Percentiles rank a stretch among this genome's conserved stretches.
Evolutionary conservation across 2,888 invertebrate species (phyloP).

Genomic region (Lutraria lutraria): DNA sequence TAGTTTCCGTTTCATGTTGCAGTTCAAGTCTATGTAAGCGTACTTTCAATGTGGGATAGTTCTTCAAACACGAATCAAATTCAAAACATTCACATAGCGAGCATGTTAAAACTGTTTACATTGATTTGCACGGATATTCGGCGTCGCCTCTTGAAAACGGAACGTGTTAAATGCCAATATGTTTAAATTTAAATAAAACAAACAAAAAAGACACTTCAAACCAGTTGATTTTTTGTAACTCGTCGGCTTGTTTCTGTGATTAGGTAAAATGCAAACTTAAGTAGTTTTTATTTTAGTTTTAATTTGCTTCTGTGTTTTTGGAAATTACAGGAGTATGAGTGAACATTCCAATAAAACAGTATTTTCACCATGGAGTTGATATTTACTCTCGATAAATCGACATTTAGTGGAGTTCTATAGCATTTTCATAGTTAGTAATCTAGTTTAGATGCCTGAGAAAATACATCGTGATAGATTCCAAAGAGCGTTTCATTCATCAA

Average conservation of each 20-base stretch:
- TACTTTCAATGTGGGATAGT: too few relatives aligned
- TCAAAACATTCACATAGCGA: neutral
- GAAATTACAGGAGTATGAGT: neutral
- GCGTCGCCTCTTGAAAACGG: neutral
- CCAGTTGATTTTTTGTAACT: neutral
- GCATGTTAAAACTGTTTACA: neutral
- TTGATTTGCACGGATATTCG: neutral
- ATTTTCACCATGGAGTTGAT: neutral
- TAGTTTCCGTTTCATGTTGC: too few relatives aligned
- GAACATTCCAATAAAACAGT: conserved; percentile 10
- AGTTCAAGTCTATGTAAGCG: too few relatives aligned
- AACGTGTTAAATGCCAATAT: neutral
- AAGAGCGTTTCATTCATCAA: conserved; percentile 29
- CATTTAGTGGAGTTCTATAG: neutral
- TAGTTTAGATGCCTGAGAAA: conserved; percentile 30
- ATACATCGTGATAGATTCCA: conserved; percentile 6
- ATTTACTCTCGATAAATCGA: conserved; percentile 10
- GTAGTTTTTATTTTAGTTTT: neutral
- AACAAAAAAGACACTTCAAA: neutral
- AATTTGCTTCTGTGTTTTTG: neutral
- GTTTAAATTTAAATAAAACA: neutral
- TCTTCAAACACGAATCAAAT: too few relatives aligned
- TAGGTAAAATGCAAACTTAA: neutral
- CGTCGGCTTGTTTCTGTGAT: neutral
- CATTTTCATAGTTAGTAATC: conserved; percentile 2